Conservation (phyloP, 2,888 invertebrate species). For the Sphaerophoria rueppellii region DNA sequence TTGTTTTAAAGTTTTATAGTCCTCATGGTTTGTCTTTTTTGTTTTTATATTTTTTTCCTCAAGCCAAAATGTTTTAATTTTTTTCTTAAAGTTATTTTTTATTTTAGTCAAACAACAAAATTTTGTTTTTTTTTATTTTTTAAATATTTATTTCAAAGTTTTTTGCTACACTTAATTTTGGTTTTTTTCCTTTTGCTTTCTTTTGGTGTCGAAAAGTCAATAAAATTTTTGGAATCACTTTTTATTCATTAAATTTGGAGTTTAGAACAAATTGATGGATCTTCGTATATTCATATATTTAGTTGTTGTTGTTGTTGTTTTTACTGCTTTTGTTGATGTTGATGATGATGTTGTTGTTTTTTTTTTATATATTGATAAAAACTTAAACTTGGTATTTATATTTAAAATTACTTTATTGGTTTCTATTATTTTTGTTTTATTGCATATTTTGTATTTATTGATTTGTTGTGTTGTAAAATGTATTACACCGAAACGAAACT, state of each 20-base stretch:
- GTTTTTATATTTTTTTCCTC: conserved; percentile 48
- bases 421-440: conserved; percentile 73
- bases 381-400: conserved; percentile 47
- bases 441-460: conserved; percentile 71
- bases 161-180: conserved; percentile 40
- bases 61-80: conserved; percentile 61
- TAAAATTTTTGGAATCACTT: conserved; percentile 62
- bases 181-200: conserved; percentile 35
- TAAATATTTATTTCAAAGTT: conserved; percentile 45
- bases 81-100: conserved; percentile 49
- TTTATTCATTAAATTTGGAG: conserved; percentile 51
- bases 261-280: conserved; percentile 68
- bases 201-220: conserved; percentile 67
- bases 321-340: conserved; percentile 19
- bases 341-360: conserved; percentile 61
- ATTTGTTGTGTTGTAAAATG: conserved; percentile 62
- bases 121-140: conserved; percentile 53
- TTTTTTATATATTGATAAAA: conserved; percentile 43
- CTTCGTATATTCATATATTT: conserved; percentile 64
- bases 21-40: conserved; percentile 67
- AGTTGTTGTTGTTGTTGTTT: conserved; percentile 47
- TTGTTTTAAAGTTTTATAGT: conserved; percentile 50
- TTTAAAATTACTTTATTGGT: conserved; percentile 67
- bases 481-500: conserved; percentile 74
- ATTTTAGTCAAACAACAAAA: conserved; percentile 56